A percentile compares a stretch with the other conserved stretches of the same genome.
These are phyloP conservation scores for Brachionus asplanchnoidis DNA, from an alignment of 1,140 invertebrate genomes.

Conservation along the genomic window DNA sequence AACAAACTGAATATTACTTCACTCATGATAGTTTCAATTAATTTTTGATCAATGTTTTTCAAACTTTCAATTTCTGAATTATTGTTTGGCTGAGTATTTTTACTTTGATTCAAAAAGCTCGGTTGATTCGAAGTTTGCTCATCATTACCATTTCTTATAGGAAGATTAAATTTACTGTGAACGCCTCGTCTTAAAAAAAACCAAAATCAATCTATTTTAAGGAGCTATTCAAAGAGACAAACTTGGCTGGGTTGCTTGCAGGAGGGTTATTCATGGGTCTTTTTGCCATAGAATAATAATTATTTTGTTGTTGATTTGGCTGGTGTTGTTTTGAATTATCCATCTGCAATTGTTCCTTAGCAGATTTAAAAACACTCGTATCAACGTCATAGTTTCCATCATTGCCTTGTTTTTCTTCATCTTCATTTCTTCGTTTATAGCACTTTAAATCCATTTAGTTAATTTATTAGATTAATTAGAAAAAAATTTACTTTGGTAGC, in stretches of 20 bases:
- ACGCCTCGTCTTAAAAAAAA: conserved; percentile 25
- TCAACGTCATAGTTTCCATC: not conserved
- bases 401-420: not conserved
- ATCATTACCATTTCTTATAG: conserved; percentile 10
- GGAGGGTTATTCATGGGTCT: conserved; percentile 20
- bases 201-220: not conserved
- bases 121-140: not conserved
- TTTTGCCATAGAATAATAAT: not conserved
- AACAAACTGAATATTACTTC: not conserved
- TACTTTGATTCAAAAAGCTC: not conserved
- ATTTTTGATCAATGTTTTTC: conserved; percentile 37
- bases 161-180: conserved; percentile 40
- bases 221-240: not conserved
- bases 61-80: conserved; percentile 4
- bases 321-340: conserved; percentile 29
- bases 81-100: not conserved
- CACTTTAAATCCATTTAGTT: not conserved
- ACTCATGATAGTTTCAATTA: conserved; percentile 37
- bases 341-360: conserved; percentile 6
- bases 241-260: conserved; percentile 35
- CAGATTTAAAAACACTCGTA: conserved; percentile 29
- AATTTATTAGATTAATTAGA: not conserved
- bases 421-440: conserved; percentile 40
- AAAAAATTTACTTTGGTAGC: not conserved
- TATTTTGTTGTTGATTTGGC: not conserved